Base-by-base conservation (phyloP, 2,888 invertebrate species). In the Cantharis lateralis region DNA sequence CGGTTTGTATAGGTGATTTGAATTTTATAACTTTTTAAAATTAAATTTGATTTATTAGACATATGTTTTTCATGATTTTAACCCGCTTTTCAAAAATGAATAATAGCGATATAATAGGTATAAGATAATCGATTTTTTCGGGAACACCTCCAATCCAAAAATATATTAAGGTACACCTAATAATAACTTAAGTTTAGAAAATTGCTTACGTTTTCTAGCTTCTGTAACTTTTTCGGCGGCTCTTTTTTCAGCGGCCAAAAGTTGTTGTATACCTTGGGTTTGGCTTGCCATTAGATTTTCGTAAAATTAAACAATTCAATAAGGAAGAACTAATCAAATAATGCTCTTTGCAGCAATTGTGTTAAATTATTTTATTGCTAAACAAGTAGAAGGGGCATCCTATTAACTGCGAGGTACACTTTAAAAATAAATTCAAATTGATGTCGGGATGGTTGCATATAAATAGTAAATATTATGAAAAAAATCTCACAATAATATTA, bases 181-280 rank as follows among this genome's bases (percentile, higher is more conserved):
- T 75, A 71, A 75, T 75, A 74, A 70, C 73, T 64, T 16, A 66
- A 66, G 26, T 62, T 75, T 48, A 68, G 71, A 71, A 68, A 62
- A n/a, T 71, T 69, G 87, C 88, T 88, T 82, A 89, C 89, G 87
- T 87, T 88, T 88, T 82, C 88, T 84, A 18, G 89, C 89, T 82
- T 88, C 88, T 13, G 87, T 84, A 11, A 89, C 88, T 82, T 88
- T 89, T 83, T 88, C 88, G 20, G 88, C 88, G 18, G 88, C 88
- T 81, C 86, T 86, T 83, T 89, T 88, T 82, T 88, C 88, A 20
- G 88, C 88, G 68, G 87, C 84, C 82, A 88, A 83, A 74, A 88
- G 84, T 82, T 88, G 89, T 82, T 88, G 88, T 80, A 89, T 88
- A 75, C 88, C 89, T 79, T 88, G 88, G n/a, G 87, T 86, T 82